Conservation (phyloP, 2,113 vertebrate species). For the Neogobius melanostomus region DNA sequence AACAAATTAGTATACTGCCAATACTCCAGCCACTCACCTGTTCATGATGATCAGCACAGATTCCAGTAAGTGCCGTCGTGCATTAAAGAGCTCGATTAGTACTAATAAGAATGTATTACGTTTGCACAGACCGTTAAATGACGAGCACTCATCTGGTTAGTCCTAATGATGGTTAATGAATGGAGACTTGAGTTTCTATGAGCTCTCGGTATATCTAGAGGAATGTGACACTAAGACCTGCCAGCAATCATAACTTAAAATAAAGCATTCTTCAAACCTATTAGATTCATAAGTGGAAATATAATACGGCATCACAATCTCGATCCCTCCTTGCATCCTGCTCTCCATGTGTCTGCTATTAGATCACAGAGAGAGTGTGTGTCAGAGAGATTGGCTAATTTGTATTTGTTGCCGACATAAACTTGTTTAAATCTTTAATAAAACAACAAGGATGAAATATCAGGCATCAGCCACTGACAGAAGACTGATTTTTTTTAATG, state of each 20-base stretch:
- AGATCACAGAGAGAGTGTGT: conserved; percentile 48
- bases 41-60: conserved; percentile 3
- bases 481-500: conserved; percentile 57
- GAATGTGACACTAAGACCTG: conserved; percentile 40
- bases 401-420: conserved; percentile 74
- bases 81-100: conserved; percentile 58
- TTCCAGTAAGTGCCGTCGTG: conserved; percentile 34
- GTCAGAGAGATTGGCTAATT: conserved; percentile 64
- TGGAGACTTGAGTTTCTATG: conserved; percentile 26
- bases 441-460: conserved; percentile 77
- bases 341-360: conserved; percentile 43
- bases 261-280: conserved; percentile 70
- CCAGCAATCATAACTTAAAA: conserved; percentile 53
- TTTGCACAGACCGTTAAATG: conserved; percentile 36
- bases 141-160: conserved; percentile 43
- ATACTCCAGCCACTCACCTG: too few species aligned
- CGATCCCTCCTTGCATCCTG: conserved; percentile 16
- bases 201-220: conserved; percentile 43
- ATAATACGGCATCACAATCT: conserved; percentile 61
- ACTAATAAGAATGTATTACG: conserved; percentile 48
- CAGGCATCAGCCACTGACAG: conserved; percentile 65
- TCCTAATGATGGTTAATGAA: conserved; percentile 49
- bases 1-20: too few species aligned
- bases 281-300: conserved; percentile 69
- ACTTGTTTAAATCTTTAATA: conserved; percentile 79